Conservation (phyloP, 2,888 invertebrate genomes). For the Agrochola lychnidis region DNA sequence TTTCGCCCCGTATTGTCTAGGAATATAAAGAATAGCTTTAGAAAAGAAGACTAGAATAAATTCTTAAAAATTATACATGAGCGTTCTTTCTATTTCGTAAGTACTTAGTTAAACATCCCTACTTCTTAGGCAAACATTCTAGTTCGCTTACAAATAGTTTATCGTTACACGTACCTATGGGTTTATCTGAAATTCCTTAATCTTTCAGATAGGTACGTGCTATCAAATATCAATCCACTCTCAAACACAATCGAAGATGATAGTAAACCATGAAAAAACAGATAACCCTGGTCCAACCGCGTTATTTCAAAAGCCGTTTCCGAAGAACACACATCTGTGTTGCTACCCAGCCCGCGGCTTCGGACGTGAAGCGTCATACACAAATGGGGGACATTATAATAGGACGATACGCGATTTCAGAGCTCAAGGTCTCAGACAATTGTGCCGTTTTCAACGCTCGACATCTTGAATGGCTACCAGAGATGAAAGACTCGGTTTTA, state of each 20-base stretch:
- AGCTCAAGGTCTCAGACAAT: slow-evolving; percentile 74
- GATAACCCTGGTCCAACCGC: not conserved
- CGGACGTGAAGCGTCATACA: slow-evolving; percentile 66
- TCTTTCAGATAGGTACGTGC: not conserved
- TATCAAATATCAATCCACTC: not conserved
- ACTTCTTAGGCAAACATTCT: not conserved
- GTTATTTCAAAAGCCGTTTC: slow-evolving; percentile 26
- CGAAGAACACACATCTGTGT: slow-evolving; percentile 33
- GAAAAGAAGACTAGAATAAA: not conserved
- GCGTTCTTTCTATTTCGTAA: not conserved
- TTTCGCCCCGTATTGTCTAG: not conserved
- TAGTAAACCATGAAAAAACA: not conserved
- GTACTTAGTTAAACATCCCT: not conserved
- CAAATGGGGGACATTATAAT: slow-evolving; percentile 74
- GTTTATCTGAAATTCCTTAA: not conserved
- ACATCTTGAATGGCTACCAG: slow-evolving; percentile 63
- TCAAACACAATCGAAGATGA: not conserved
- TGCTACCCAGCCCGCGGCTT: slow-evolving; percentile 61
- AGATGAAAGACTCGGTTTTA: slow-evolving; percentile 33
- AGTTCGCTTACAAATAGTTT: not conserved
- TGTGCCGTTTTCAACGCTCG: slow-evolving; percentile 72
- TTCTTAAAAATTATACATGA: not conserved
- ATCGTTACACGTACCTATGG: not conserved
- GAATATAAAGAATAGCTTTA: not conserved
- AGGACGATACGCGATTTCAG: slow-evolving; percentile 73